phyloP scores from a whole-genome alignment of 1,140 invertebrate genomes.

The Zophobas atratus region DNA sequence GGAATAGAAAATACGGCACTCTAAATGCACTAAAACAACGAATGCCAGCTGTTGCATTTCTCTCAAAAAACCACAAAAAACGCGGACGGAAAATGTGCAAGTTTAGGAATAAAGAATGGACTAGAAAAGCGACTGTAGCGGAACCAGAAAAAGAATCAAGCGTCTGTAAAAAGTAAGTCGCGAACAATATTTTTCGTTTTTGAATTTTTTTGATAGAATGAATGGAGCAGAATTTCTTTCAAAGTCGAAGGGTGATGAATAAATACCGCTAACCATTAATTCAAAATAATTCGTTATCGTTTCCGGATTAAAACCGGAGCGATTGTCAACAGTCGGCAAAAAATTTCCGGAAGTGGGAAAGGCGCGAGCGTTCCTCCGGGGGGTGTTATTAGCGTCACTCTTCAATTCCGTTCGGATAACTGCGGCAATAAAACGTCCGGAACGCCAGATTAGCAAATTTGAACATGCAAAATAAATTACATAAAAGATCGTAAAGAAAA shows the following conservation, averaged over 20 bases:
- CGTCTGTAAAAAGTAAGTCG: not conserved
- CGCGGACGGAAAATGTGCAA: no score
- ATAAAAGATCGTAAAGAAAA: slow-evolving; percentile 55
- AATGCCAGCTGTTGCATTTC: no score
- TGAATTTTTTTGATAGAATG: no score
- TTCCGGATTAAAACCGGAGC: not conserved
- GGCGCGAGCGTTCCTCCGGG: not conserved
- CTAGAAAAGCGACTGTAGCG: not conserved
- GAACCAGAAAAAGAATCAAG: not conserved
- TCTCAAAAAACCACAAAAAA: no score
- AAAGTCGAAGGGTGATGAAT: no score
- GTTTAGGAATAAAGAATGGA: no score
- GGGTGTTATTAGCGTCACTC: slow-evolving; percentile 29
- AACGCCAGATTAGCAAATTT: slow-evolving; percentile 49
- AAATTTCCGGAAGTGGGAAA: not conserved
- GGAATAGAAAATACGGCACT: no score
- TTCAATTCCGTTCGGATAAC: slow-evolving; percentile 13
- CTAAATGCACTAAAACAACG: no score
- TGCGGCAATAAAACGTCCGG: slow-evolving; percentile 36
- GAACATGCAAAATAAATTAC: slow-evolving; percentile 52
- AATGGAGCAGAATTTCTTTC: no score
- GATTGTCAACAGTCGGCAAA: not conserved
- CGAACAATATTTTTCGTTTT: not conserved
- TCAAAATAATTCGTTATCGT: no score
- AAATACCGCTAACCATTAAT: no score